Conservation (phyloP, 2,888 invertebrate species). For the Thelaira solivaga region DNA sequence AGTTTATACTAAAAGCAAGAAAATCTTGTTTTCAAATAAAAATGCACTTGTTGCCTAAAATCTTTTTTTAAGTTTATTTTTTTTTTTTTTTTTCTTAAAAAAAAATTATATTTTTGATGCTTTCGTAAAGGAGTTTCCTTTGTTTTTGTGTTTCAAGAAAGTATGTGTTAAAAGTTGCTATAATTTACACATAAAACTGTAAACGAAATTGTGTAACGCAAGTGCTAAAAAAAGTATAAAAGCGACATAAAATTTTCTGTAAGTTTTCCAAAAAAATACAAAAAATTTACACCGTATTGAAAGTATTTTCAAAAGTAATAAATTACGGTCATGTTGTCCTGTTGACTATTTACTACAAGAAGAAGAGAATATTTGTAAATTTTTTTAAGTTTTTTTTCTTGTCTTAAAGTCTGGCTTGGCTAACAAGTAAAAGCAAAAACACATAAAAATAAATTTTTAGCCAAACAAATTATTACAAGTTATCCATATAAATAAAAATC, state of each 20-base stretch:
- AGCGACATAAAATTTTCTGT: neutral
- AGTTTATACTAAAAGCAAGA: too few species aligned
- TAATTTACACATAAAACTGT: neutral
- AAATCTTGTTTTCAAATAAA: conserved; percentile 21
- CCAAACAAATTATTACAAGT: too few species aligned
- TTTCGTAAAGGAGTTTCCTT: neutral
- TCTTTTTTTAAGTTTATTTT: neutral
- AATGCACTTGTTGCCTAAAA: conserved; percentile 31
- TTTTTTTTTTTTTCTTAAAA: conserved; percentile 9
- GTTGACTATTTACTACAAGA: too few species aligned
- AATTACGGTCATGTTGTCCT: neutral
- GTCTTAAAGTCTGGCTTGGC: too few species aligned
- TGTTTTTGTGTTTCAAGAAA: neutral
- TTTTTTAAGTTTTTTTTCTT: neutral
- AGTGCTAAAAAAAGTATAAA: conserved; percentile 18
- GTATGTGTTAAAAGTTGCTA: conserved; percentile 31
- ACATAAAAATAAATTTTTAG: too few species aligned
- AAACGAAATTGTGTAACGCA: neutral
- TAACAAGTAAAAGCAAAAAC: too few species aligned
- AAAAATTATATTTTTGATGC: neutral
- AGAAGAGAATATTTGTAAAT: neutral
- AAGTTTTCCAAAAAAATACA: neutral
- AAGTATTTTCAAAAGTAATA: conserved; percentile 7
- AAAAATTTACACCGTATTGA: conserved; percentile 27
- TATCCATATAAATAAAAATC: too few species aligned